A percentile compares a stretch with the other conserved stretches of the same genome.
phyloP scores from a whole-genome alignment of 2,113 vertebrate species.

The Mormyrus iriodes region DNA sequence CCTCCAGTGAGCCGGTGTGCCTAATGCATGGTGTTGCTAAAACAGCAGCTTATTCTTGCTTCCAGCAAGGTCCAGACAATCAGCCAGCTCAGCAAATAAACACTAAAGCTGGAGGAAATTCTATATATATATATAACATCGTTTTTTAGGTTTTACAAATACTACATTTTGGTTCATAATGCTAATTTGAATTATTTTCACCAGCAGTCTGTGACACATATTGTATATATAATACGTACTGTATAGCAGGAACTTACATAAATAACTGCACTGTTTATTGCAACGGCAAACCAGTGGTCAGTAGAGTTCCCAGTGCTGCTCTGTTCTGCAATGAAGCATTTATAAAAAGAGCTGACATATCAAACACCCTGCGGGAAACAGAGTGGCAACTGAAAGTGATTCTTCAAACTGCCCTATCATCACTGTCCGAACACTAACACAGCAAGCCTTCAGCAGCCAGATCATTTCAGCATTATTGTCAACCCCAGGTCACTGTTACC shows the following conservation, averaged over 20 bases:
- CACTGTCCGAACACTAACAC: neutral
- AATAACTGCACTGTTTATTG: neutral
- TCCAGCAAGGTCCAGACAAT: neutral
- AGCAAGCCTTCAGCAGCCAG: neutral
- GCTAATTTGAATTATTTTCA: neutral
- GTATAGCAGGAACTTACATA: neutral
- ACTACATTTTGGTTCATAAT: neutral
- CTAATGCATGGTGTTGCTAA: neutral
- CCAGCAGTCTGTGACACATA: neutral
- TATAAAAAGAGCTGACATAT: conserved; percentile 17
- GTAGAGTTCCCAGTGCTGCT: neutral
- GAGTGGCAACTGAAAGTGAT: neutral
- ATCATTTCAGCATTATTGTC: neutral
- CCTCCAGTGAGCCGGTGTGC: neutral
- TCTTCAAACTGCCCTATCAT: conserved; percentile 11
- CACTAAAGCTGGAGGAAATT: neutral
- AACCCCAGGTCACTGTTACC: neutral
- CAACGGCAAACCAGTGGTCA: neutral
- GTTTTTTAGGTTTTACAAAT: neutral
- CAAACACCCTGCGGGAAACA: neutral
- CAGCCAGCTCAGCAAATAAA: neutral
- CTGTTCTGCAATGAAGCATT: neutral
- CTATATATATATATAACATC: neutral
- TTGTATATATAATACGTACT: neutral
- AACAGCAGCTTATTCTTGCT: neutral